phyloP scores from a whole-genome alignment of 2,797 vertebrate species.

The Propithecus perrieri region DNA sequence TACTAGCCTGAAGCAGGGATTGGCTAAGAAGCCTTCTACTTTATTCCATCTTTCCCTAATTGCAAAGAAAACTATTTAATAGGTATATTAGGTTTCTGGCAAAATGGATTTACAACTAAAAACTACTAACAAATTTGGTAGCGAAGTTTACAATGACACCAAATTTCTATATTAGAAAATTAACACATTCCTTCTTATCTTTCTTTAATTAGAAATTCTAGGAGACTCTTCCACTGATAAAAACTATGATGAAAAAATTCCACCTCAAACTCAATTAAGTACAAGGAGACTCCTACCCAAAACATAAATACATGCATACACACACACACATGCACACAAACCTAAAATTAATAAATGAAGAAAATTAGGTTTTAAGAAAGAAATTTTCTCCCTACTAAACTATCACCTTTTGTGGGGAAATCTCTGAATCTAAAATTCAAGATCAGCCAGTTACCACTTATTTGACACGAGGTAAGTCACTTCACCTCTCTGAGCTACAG shows the following conservation, averaged over 20 bases:
- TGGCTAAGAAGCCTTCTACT: neutral
- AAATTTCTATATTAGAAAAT: conserved; percentile 48
- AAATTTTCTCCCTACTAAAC: neutral
- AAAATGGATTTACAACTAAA: conserved; percentile 9
- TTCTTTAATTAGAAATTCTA: conserved; percentile 46
- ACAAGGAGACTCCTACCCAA: neutral
- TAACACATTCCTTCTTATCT: conserved; percentile 1
- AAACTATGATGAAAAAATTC: conserved; percentile 50
- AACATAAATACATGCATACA: neutral
- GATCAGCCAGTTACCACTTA: conserved; percentile 6
- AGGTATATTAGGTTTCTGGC: neutral
- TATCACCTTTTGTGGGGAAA: neutral
- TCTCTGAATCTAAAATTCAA: conserved; percentile 35
- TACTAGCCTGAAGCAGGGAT: neutral
- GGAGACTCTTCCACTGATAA: conserved; percentile 1
- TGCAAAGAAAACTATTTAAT: conserved; percentile 14
- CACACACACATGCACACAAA: neutral
- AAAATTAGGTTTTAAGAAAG: conserved; percentile 32
- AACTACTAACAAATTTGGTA: conserved; percentile 52
- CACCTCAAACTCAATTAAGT: conserved; percentile 2
- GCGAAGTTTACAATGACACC: neutral
- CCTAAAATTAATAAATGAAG: neutral
- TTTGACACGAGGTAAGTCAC: neutral
- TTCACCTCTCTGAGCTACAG: neutral
- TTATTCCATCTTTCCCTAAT: neutral